Base-by-base conservation (phyloP, 2,113 vertebrate species). In the Gavia stellata region DNA sequence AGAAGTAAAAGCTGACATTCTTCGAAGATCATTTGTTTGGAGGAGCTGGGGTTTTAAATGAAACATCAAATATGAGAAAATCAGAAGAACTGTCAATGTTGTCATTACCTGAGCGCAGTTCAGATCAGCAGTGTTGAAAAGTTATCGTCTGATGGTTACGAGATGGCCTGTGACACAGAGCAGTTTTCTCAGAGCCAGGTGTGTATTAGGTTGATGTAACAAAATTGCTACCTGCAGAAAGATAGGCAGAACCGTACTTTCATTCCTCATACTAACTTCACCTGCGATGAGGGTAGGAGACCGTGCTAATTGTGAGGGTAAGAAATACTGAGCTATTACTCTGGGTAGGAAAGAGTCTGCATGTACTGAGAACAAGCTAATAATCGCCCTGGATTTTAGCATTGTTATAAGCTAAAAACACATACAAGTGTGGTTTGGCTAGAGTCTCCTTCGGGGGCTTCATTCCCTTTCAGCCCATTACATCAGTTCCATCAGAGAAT, bases 141-240 rank as follows among this genome's bases (percentile, higher is more conserved):
- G 68, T 88, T 96, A 75, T 75, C 82, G 91, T 86, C 80, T 81
- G 73, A 23, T 71, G 65, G 72, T 93, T 94, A 42, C n/a, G 40
- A 29, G 80, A 44, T 59, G 71, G 75, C 55, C 90, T 88, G 80
- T 94, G 92, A 91, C 90, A 93, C 68, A 21, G 49, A 91, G 88
- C 63, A 56, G 67, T 95, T 94, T 58, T 70, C 71, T 78, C n/a
- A 50, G 70, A 80, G 91, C 40, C 95, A 97, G 80, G 80, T 91
- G 86, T 86, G 65, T 86, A 86, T 96, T 94, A 96, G 80, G 47
- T 65, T 94, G 92, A 67, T 95, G 49, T 61, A 74, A 84, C 49
- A 52, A 91, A 96, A 96, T 93, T 96, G 52, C 70, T 89, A 65
- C 92, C 80, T 95, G 88, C 44, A 72, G 92, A 92, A 94, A 89